Conservation (phyloP, 2,113 vertebrate genomes). For the Datnioides undecimradiatus region DNA sequence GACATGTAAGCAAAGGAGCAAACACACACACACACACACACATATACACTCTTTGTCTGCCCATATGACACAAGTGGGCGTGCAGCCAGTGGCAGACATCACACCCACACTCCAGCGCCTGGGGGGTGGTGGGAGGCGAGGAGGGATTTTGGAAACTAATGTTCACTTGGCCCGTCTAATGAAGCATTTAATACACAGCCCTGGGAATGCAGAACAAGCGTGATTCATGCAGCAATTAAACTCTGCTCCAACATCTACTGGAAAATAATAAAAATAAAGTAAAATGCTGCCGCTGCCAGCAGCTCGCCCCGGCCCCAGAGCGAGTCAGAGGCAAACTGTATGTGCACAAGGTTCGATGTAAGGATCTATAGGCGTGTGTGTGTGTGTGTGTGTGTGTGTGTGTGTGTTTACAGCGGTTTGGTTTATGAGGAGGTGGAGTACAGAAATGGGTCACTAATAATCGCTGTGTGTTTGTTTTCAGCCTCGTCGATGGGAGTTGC, state of each 20-base stretch:
- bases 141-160: slow-evolving; percentile 64
- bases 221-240: slow-evolving; percentile 75
- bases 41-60: slow-evolving; percentile 7
- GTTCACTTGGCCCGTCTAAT: slow-evolving; percentile 61
- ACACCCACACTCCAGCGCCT: slow-evolving; percentile 43
- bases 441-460: slow-evolving; percentile 24
- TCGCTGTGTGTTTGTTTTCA: slow-evolving; percentile 29
- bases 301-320: slow-evolving; percentile 8
- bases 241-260: slow-evolving; percentile 45
- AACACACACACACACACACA: slow-evolving; percentile 19
- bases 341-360: not conserved
- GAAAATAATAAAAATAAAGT: slow-evolving; percentile 22
- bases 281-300: slow-evolving; percentile 17
- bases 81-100: slow-evolving; percentile 50
- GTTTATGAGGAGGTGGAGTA: slow-evolving; percentile 22
- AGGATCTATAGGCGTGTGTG: not conserved
- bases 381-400: slow-evolving; percentile 12
- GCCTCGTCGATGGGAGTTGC: slow-evolving; percentile 32
- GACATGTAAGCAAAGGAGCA: slow-evolving; percentile 23
- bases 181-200: slow-evolving; percentile 66
- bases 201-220: slow-evolving; percentile 62
- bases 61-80: slow-evolving; percentile 18
- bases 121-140: slow-evolving; percentile 17
- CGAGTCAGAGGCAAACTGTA: not conserved
- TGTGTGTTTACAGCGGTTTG: slow-evolving; percentile 7